These are phyloP conservation scores for Mesorhabditis spiculigera DNA, from an alignment of 2,888 invertebrate genomes.

Conservation along the genomic window DNA sequence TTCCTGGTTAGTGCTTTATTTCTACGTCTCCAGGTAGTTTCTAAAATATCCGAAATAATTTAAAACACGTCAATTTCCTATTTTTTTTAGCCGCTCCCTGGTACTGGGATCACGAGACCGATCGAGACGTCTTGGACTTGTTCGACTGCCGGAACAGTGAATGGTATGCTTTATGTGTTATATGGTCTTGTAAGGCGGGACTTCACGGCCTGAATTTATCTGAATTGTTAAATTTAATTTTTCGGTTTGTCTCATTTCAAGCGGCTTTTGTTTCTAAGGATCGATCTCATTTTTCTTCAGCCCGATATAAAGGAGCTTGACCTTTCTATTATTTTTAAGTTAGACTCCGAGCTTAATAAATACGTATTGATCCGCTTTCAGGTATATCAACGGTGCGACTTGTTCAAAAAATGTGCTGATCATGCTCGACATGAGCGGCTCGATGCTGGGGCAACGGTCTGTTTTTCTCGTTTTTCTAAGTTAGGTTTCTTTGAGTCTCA, in stretches of 20 bases:
- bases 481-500: not conserved
- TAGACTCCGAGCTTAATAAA: no score
- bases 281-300: no score
- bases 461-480: not conserved
- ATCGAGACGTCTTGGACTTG: slow-evolving; percentile 66
- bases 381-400: slow-evolving; percentile 93
- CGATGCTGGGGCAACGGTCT: slow-evolving; percentile 82
- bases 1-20: slow-evolving; percentile 73
- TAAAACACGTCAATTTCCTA: not conserved
- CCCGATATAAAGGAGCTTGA: no score
- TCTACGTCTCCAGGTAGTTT: not conserved
- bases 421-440: slow-evolving; percentile 83
- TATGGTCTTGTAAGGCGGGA: no score
- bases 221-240: no score
- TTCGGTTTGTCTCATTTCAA: no score
- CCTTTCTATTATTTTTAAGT: no score
- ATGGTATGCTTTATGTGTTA: slow-evolving; percentile 57
- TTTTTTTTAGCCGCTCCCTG: slow-evolving; percentile 48
- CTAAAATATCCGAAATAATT: not conserved
- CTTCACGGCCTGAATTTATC: no score
- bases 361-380: no score
- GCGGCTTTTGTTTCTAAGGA: no score
- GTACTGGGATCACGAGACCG: slow-evolving; percentile 51
- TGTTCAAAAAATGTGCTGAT: slow-evolving; percentile 96
- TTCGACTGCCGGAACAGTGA: slow-evolving; percentile 73